Evolutionary conservation across 2,888 invertebrate species (phyloP).

Genomic region (Ophion ellenae): DNA sequence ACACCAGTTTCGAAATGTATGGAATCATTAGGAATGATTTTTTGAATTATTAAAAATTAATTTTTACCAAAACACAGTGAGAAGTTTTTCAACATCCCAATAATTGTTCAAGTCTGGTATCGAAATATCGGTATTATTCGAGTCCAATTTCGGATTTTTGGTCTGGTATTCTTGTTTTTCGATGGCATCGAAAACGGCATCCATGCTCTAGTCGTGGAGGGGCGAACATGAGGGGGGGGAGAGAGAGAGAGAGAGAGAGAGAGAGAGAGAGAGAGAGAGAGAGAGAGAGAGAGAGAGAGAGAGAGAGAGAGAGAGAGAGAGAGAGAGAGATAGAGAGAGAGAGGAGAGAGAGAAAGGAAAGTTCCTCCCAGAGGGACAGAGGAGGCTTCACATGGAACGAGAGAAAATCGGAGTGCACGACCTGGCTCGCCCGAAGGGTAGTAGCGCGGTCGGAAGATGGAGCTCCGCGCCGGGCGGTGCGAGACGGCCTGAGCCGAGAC

Average conservation of each 20-base stretch:
- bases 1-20: too few relatives aligned
- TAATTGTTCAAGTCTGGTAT: too few relatives aligned
- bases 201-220: background rate
- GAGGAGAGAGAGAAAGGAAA: conserved; percentile 47
- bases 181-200: too few relatives aligned
- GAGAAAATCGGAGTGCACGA: conserved; percentile 20
- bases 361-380: background rate
- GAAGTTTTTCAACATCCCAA: too few relatives aligned
- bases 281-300: conserved; percentile 56
- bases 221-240: conserved; percentile 2
- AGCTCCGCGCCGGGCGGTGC: background rate
- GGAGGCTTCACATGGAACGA: background rate
- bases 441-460: conserved; percentile 49
- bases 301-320: conserved; percentile 31
- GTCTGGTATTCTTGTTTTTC: too few relatives aligned
- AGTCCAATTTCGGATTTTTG: too few relatives aligned
- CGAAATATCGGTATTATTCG: too few relatives aligned
- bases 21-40: too few relatives aligned
- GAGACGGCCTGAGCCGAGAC: background rate
- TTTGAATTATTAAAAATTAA: too few relatives aligned
- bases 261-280: conserved; percentile 13
- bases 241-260: conserved; percentile 25
- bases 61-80: too few relatives aligned
- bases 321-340: conserved; percentile 46
- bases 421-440: conserved; percentile 13